These are phyloP conservation scores for Protodeltote pygarga DNA, from an alignment of 2,888 invertebrate species.

Conservation along the genomic window DNA sequence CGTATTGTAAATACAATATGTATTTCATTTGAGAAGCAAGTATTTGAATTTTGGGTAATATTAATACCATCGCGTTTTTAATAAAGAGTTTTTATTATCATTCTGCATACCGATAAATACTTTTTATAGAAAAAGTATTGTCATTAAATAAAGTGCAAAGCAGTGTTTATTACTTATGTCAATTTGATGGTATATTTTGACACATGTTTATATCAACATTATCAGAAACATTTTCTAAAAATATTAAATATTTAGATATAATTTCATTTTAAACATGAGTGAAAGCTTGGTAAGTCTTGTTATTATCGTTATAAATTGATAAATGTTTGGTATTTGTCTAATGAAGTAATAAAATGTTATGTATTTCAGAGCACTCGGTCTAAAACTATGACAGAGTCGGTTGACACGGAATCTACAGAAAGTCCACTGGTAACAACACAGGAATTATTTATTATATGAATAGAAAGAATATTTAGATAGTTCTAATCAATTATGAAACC, in stretches of 20 bases:
- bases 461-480: no score
- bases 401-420: constrained; percentile 61
- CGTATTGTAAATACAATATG: no score
- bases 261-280: constrained; percentile 62
- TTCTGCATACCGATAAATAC: neutral
- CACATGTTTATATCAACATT: constrained; percentile 20
- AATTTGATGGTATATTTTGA: constrained; percentile 17
- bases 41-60: neutral
- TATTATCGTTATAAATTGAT: neutral
- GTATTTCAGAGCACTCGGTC: constrained; percentile 68
- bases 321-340: neutral
- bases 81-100: neutral
- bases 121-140: neutral
- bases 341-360: neutral
- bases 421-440: constrained; percentile 57
- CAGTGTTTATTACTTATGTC: no score
- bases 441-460: no score
- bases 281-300: constrained; percentile 65
- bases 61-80: neutral
- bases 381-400: constrained; percentile 63
- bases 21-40: no score
- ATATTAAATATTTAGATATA: constrained; percentile 33
- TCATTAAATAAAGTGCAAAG: no score
- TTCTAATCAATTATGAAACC: no score
- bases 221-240: constrained; percentile 35